Evolutionary conservation across 2,888 invertebrate genomes (phyloP).

Genomic region (Platycheirus albimanus): DNA sequence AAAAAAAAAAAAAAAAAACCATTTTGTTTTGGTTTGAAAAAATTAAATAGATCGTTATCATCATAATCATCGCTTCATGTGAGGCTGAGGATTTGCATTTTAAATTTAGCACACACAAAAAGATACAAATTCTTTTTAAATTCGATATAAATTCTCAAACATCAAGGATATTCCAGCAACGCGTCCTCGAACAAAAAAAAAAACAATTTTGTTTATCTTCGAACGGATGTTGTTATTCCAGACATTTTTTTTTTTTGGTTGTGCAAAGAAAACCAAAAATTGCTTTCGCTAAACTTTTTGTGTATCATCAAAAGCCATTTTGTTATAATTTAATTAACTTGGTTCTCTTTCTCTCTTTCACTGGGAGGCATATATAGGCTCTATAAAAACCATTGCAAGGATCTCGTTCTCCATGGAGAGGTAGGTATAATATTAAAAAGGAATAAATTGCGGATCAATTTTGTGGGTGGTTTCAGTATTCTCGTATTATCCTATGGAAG

Average conservation of each 20-base stretch:
- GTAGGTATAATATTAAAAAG: constrained; percentile 8
- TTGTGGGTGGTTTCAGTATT: constrained; percentile 22
- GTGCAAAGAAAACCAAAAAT: constrained; percentile 17
- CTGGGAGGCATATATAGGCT: no score
- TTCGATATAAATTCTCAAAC: constrained; percentile 19
- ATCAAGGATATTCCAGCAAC: constrained; percentile 5
- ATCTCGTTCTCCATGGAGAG: neutral
- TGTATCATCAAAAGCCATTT: constrained; percentile 45
- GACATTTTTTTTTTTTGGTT: neutral
- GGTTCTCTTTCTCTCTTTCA: neutral
- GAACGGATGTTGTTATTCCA: neutral
- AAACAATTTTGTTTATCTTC: constrained; percentile 24
- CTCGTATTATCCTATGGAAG: neutral
- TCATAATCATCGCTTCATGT: constrained; percentile 39
- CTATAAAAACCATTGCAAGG: no score
- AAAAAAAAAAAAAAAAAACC: neutral
- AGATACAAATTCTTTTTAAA: constrained; percentile 41
- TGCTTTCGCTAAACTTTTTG: constrained; percentile 26
- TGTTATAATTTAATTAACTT: constrained; percentile 70
- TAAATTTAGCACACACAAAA: constrained; percentile 33
- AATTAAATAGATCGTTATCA: constrained; percentile 51
- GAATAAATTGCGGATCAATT: constrained; percentile 62
- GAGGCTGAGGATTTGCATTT: constrained; percentile 48
- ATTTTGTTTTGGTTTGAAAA: constrained; percentile 15
- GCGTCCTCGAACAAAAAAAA: neutral